These are phyloP conservation scores for Leucoraja ocellata DNA, from an alignment of 2,797 vertebrate genomes.

Conservation along the genomic window DNA sequence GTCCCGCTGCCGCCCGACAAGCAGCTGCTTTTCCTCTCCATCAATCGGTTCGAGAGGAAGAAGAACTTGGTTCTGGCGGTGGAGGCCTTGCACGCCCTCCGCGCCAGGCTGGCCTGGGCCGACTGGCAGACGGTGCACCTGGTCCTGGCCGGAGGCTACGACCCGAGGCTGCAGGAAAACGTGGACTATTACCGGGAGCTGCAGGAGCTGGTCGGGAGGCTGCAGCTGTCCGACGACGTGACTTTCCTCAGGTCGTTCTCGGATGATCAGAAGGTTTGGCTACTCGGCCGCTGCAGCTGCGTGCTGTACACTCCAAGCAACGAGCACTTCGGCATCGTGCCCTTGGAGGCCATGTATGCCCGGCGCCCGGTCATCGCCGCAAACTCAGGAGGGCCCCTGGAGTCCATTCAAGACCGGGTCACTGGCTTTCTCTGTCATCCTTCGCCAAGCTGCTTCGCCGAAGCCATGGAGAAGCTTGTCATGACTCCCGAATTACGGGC, in stretches of 20 bases:
- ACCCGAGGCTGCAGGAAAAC: conserved; percentile 80
- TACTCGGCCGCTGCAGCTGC: conserved; percentile 66
- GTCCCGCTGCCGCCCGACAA: conserved; percentile 67
- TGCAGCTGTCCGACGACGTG: conserved; percentile 62
- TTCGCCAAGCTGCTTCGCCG: conserved; percentile 67
- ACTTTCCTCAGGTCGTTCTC: conserved; percentile 87
- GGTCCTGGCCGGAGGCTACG: conserved; percentile 87
- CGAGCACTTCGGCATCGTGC: conserved; percentile 96
- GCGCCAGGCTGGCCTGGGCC: conserved; percentile 52
- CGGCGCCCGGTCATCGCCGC: conserved; percentile 83
- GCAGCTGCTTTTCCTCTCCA: conserved; percentile 78
- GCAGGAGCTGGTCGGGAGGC: conserved; percentile 60
- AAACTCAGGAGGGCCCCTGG: conserved; percentile 87
- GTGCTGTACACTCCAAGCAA: conserved; percentile 92
- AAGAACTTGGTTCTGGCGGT: conserved; percentile 82
- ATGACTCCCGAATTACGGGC: conserved; percentile 67
- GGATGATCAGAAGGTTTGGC: conserved; percentile 76
- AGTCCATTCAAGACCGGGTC: conserved; percentile 72
- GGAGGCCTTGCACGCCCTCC: conserved; percentile 66
- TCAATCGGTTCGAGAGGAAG: conserved; percentile 94
- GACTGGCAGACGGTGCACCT: conserved; percentile 72
- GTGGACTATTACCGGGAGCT: conserved; percentile 81
- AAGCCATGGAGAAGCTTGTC: conserved; percentile 79
- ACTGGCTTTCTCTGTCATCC: conserved; percentile 86
- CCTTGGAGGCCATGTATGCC: conserved; percentile 92